Conservation (phyloP, 37 sponge, comb jelly and placozoan genomes). For the Haliclona indistincta region DNA sequence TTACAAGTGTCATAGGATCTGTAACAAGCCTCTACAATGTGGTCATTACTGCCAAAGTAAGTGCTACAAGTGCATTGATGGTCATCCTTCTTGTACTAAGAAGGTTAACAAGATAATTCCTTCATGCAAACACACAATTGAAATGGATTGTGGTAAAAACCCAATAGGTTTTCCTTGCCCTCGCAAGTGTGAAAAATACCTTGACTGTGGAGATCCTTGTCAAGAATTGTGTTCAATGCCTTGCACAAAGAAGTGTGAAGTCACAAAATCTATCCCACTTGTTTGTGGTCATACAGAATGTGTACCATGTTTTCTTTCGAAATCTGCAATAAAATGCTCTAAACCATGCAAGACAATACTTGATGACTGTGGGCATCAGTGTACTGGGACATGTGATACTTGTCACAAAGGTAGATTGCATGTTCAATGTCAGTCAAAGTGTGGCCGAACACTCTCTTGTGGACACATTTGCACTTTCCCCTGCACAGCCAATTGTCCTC, state of each 20-base stretch:
- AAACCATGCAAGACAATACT: slow-evolving; percentile 39
- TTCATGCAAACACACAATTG: slow-evolving; percentile 54
- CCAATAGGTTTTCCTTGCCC: slow-evolving; percentile 30
- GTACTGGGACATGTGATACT: slow-evolving; percentile 67
- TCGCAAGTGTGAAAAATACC: slow-evolving; percentile 42
- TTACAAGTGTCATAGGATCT: slow-evolving; percentile 54
- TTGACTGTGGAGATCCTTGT: slow-evolving; percentile 83
- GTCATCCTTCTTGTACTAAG: slow-evolving; percentile 56
- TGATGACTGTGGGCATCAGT: slow-evolving; percentile 69
- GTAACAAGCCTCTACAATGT: slow-evolving; percentile 58
- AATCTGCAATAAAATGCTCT: slow-evolving; percentile 24
- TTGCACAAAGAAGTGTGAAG: slow-evolving; percentile 40
- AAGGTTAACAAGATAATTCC: slow-evolving; percentile 36
- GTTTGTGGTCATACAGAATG: slow-evolving; percentile 66
- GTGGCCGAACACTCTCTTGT: slow-evolving; percentile 78
- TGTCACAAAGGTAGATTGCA: slow-evolving; percentile 82
- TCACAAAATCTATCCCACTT: slow-evolving; percentile 16
- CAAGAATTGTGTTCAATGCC: slow-evolving; percentile 57
- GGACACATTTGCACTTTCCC: slow-evolving; percentile 78
- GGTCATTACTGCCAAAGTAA: slow-evolving; percentile 65
- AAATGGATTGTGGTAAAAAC: slow-evolving; percentile 30
- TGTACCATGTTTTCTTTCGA: slow-evolving; percentile 24
- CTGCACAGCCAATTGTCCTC: slow-evolving; percentile 68
- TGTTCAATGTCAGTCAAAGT: slow-evolving; percentile 47
- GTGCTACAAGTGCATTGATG: slow-evolving; percentile 61